These are phyloP conservation scores for Drosophila sulfurigaster DNA, from an alignment of 1,140 invertebrate species.

Conservation along the genomic window DNA sequence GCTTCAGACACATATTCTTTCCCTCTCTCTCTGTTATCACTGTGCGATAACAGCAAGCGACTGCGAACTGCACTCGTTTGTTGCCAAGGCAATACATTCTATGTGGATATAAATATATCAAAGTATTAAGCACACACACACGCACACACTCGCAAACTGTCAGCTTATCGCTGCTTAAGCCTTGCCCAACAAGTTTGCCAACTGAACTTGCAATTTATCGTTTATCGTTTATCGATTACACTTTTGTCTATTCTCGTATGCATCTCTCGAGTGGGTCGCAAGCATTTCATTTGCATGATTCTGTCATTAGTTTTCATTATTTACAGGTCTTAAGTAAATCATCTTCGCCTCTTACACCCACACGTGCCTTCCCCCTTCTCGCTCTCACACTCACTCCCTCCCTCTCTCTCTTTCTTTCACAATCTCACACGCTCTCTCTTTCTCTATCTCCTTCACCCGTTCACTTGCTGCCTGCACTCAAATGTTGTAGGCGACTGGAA, in stretches of 20 bases:
- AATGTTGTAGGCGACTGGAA: slow-evolving; percentile 27
- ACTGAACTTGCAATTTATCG: slow-evolving; percentile 2
- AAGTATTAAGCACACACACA: slow-evolving; percentile 2
- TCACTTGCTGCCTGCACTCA: slow-evolving; percentile 16
- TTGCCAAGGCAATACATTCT: neutral
- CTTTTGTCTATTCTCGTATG: neutral
- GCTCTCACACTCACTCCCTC: neutral
- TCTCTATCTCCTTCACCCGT: neutral
- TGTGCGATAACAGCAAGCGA: neutral
- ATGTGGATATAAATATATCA: slow-evolving; percentile 8
- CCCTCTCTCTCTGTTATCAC: slow-evolving; percentile 1
- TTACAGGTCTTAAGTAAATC: slow-evolving; percentile 38
- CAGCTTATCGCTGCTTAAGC: slow-evolving; percentile 5
- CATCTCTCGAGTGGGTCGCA: neutral
- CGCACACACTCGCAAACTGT: neutral
- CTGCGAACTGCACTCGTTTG: slow-evolving; percentile 1
- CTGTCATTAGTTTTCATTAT: slow-evolving; percentile 72
- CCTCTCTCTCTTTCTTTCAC: neutral
- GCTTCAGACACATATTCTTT: neutral
- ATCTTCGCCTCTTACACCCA: slow-evolving; percentile 27
- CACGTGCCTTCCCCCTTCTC: slow-evolving; percentile 6
- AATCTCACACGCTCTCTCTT: slow-evolving; percentile 9
- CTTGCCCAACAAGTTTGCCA: slow-evolving; percentile 16
- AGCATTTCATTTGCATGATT: slow-evolving; percentile 69
- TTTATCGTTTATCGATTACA: slow-evolving; percentile 8